Base-by-base conservation (phyloP, 2,888 invertebrate species). In the Brachyopa scutellaris region DNA sequence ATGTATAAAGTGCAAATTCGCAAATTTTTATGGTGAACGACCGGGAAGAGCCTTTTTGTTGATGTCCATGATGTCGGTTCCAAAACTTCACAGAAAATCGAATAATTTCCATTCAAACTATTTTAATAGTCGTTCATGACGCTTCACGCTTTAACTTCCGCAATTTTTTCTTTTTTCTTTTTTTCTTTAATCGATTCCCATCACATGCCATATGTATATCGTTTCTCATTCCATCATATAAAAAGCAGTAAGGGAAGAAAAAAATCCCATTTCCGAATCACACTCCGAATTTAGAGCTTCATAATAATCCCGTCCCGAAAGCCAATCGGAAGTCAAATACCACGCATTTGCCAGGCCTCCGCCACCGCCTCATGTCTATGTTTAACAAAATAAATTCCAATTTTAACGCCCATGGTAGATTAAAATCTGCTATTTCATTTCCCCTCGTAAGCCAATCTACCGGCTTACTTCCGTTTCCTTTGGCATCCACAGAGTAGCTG, bases 311-410 rank as follows among this genome's bases (percentile, higher is more conserved):
- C 42, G 59, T 59, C 79, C 74, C 61, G 55, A 66, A 67, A 79
- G 67, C 67, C 79, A 74, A 79, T 79, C 79, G 79, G 79, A 79
- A 69, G 79, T 62, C 53, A 55, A 67, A 74, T 74, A 74, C 67
- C 67, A 66, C 73, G 53, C 78, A 66, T 55, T 40, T 53, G 31
- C 33, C 15, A 8, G 7, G 31, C 7, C 11, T 33, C 21, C 19
- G 15, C 21, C 6, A 11, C n/a, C 15, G 38, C 26, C n/a, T n/a
- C n/a, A n/a, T n/a, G n/a, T n/a, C 74, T 40, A 21, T 77, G 64
- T 77, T 77, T 66, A 77, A 69, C 77, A 64, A 82, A 82, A 82
- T 77, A 82, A 82, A 77, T 77, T 82, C 59, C 77, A 82, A 77
- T 82, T 82, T 77, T 77, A 82, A 82, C 80, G 80, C 80, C 80